Evolutionary conservation across 2,113 vertebrate species (phyloP).

Genomic region (Bubo blakistoni): DNA sequence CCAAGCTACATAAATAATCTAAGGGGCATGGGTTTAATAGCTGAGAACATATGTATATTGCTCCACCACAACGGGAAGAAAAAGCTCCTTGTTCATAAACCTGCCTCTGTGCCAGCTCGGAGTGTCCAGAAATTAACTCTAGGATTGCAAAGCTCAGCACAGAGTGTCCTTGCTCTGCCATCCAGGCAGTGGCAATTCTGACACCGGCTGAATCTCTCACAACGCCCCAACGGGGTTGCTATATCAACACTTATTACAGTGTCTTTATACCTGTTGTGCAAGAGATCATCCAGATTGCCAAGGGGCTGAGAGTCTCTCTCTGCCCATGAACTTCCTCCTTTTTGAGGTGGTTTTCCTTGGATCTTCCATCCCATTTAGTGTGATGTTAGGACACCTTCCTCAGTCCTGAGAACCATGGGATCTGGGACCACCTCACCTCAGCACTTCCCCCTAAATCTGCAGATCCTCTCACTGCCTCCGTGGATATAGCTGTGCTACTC

Average conservation of each 20-base stretch:
- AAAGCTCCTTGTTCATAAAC: not conserved
- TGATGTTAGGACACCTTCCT: not conserved
- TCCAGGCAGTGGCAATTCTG: not conserved
- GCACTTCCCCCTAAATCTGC: not conserved
- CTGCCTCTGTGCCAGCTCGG: not conserved
- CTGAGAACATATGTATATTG: not conserved
- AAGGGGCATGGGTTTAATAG: not conserved
- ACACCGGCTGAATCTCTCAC: not conserved
- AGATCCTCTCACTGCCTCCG: not conserved
- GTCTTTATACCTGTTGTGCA: not conserved
- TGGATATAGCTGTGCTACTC: not conserved
- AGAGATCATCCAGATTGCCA: not conserved
- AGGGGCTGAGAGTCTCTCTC: not conserved
- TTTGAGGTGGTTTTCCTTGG: not conserved
- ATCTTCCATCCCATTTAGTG: not conserved
- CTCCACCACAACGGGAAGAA: not conserved
- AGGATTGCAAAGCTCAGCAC: not conserved
- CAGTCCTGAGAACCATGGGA: not conserved
- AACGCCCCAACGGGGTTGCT: not conserved
- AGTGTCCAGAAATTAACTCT: not conserved
- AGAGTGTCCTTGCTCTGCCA: not conserved
- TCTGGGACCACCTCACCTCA: not conserved
- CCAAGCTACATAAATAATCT: not conserved
- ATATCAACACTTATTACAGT: not conserved
- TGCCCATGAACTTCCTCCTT: not conserved